phyloP scores from a whole-genome alignment of 2,797 vertebrate genomes.

The Eupleurogrammus muticus region DNA sequence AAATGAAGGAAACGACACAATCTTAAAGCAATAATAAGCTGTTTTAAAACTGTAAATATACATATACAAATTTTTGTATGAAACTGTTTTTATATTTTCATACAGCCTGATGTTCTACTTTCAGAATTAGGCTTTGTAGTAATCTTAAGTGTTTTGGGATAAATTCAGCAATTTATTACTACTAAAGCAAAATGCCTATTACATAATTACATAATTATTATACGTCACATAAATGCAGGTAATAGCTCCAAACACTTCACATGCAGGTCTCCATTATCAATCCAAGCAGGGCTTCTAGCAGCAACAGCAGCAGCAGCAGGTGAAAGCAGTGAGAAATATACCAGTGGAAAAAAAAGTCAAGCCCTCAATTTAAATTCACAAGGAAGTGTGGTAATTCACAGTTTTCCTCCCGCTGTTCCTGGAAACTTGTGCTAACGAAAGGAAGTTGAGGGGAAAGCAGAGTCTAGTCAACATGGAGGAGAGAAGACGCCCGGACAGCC shows the following conservation, averaged over 20 bases:
- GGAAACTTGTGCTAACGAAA: slow-evolving; percentile 30
- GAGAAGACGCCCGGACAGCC: slow-evolving; percentile 31
- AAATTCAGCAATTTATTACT: neutral
- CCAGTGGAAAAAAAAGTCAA: slow-evolving; percentile 8
- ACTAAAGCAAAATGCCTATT: too few relatives aligned
- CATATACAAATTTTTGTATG: too few relatives aligned
- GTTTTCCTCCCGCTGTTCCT: slow-evolving; percentile 34
- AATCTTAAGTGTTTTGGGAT: neutral
- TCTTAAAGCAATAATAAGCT: neutral
- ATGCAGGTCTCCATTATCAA: slow-evolving; percentile 31
- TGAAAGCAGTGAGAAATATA: slow-evolving; percentile 27
- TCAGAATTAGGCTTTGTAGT: too few relatives aligned
- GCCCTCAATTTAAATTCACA: slow-evolving; percentile 25
- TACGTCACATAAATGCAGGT: neutral
- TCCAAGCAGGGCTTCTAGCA: slow-evolving; percentile 15
- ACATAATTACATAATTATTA: too few relatives aligned
- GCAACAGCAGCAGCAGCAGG: slow-evolving; percentile 33
- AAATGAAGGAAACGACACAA: neutral
- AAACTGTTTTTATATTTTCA: neutral
- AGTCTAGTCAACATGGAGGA: slow-evolving; percentile 18
- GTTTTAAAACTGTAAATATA: too few relatives aligned
- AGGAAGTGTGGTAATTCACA: slow-evolving; percentile 7
- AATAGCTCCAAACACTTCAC: slow-evolving; percentile 33
- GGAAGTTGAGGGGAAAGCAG: slow-evolving; percentile 6
- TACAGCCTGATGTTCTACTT: neutral